Evolutionary conservation across 2,888 invertebrate species (phyloP).

Genomic region (Didymodactylos carnosus): DNA sequence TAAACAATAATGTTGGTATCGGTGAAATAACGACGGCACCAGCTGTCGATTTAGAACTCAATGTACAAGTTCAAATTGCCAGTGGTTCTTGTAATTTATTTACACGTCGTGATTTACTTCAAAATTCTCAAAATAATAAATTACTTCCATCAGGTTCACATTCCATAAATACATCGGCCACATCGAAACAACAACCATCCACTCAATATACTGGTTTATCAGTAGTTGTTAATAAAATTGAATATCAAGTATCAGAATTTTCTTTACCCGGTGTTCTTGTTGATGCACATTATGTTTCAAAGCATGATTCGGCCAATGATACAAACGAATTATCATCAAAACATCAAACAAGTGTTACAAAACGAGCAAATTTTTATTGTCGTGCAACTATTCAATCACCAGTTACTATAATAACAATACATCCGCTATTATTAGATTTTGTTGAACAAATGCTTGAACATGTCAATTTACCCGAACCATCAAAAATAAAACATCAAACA

Average conservation of each 20-base stretch:
- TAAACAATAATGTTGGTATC: too few relatives aligned
- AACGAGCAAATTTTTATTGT: constrained; percentile 12
- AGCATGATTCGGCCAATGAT: background rate
- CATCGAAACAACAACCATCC: background rate
- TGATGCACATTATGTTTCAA: constrained; percentile 20
- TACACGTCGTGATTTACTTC: constrained; percentile 50
- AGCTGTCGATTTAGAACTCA: constrained; percentile 79
- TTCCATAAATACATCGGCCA: background rate
- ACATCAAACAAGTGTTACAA: background rate
- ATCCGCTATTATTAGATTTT: constrained; percentile 86
- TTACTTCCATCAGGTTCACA: too few relatives aligned
- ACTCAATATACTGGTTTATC: background rate
- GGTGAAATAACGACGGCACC: constrained; percentile 37
- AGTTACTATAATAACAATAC: constrained; percentile 65
- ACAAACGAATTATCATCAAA: too few relatives aligned
- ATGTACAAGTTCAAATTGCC: constrained; percentile 83
- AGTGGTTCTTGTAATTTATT: constrained; percentile 89
- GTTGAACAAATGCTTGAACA: constrained; percentile 88
- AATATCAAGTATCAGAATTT: background rate
- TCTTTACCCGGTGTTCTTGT: constrained; percentile 32
- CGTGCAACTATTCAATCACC: constrained; percentile 7
- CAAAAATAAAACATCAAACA: constrained; percentile 21
- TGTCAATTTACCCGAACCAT: constrained; percentile 16
- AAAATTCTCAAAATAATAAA: background rate
- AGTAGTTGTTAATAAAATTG: background rate